These are phyloP conservation scores for Dyspetes luteomarginatus DNA, from an alignment of 2,888 invertebrate genomes.

Conservation along the genomic window DNA sequence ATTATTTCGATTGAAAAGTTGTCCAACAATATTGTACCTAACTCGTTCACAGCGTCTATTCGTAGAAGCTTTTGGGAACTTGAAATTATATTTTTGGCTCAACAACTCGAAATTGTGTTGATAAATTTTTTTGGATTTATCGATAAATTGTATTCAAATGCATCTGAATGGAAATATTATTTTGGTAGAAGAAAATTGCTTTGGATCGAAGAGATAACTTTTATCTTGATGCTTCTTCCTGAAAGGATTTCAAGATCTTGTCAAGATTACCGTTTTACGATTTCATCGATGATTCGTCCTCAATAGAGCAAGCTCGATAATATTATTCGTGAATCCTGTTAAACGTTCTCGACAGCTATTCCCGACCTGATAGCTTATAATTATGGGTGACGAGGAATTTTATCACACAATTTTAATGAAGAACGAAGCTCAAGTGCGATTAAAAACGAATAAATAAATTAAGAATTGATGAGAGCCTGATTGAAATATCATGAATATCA, in stretches of 20 bases:
- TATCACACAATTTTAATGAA: constrained; percentile 44
- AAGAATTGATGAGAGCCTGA: constrained; percentile 35
- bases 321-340: constrained; percentile 5
- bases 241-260: background rate
- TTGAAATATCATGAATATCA: constrained; percentile 59
- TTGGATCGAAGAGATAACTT: too few species aligned
- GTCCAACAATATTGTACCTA: too few species aligned
- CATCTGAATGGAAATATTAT: too few species aligned
- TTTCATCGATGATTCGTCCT: background rate
- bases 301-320: background rate
- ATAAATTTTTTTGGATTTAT: too few species aligned
- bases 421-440: constrained; percentile 8
- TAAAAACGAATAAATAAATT: constrained; percentile 44
- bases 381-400: constrained; percentile 36
- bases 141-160: too few species aligned
- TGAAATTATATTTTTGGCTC: too few species aligned
- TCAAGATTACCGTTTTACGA: background rate
- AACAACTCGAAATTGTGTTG: too few species aligned
- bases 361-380: constrained; percentile 37
- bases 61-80: too few species aligned
- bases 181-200: too few species aligned
- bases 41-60: too few species aligned
- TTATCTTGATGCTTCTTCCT: too few species aligned
- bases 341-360: constrained; percentile 9
- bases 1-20: too few species aligned